Evolutionary conservation across 2,888 invertebrate species (phyloP), one percentile per base, ranked within the genome.

Genomic region (Dyspetes luteomarginatus): DNA sequence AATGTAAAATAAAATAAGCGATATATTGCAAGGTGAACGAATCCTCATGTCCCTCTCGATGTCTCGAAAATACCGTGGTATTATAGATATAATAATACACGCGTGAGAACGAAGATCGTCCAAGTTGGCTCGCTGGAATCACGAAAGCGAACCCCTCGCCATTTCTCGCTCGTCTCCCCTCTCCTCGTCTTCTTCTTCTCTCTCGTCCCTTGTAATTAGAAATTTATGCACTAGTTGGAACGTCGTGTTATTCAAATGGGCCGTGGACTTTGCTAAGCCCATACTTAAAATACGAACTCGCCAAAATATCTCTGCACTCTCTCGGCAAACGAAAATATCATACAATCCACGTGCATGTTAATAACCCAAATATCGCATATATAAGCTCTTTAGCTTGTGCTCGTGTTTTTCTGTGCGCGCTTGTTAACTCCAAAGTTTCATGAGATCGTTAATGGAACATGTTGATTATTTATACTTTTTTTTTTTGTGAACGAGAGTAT

Each of bases 171-270:
- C 26, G 19, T 60, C 28, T 64, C n/a, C n/a, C 48, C 48, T 17
- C 0, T 26, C 62, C 55, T 4, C 62, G 52, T 28, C 19, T 12
- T 7, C 36, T 4, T 30, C 3, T 41, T 26, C 50, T 19, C 50
- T 50, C 50, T 50, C 22, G 55, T 52, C 87, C 84, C 91, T 90
- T 91, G 91, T 91, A 91, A 91, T 91, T 91, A 91, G 88, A 91
- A 91, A 91, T 91, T 91, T 91, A 91, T 91, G 90, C 89, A 91
- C 91, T 91, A 90, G 90, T 90, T 89, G 79, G 87, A 75, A 83
- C 82, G 86, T 78, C 90, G 85, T 91, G 91, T 91, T 91, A 91
- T 91, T 91, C 91, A 91, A 91, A 91, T 91, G 91, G 89, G 90
- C 90, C 88, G 88, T 86, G 86, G 87, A 17, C 15, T 15, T 71